Evolutionary conservation across 2,888 invertebrate species (phyloP), one percentile per base, ranked within the genome.

Genomic region (Nesidiocoris tenuis): DNA sequence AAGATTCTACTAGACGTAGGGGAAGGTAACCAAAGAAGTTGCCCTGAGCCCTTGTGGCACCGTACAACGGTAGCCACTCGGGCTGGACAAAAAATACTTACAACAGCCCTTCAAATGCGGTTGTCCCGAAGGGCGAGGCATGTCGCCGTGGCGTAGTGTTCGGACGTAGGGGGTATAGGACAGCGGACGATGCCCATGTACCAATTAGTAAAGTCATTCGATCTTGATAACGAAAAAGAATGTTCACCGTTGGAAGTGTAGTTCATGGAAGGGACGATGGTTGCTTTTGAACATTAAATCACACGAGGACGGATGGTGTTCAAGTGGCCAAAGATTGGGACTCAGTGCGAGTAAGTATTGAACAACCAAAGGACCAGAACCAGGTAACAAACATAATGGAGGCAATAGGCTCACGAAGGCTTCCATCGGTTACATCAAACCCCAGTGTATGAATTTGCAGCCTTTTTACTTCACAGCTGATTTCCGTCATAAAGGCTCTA

Each of bases 131-230:
- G 39, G 39, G 39, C 39, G 39, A 39, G 39, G 39, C 39, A 39
- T 39, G 39, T 39, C 5, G 12, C 39, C 5, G 39, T 7, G 39
- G 12, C 39, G 39, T 3, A 39, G 39, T 39, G 39, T 39, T 39
- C 12, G 39, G 39, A 7, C 39, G 39, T 39, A 39, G 39, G 39
- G 39, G 39, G 39, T 12, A 7, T 39, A 39, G 39, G 66, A 54
- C 66, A 18, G 66, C 21, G 66, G 54, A 55, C 39, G 18, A 54
- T 39, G 55, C 39, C 66, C 55, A 19, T 66, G 66, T 66, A 66
- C 55, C 66, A 66, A 66, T 66, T 66, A 66, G 66, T 66, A 66
- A 55, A 66, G 55, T 55, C 66, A n/a, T 19, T 66, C 19, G 39
- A 66, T 66, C 66, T 55, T 55, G 66, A 66, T 55, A 66, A 25